Conservation (phyloP, 1,140 invertebrate species). For the Pollicipes pollicipes region DNA sequence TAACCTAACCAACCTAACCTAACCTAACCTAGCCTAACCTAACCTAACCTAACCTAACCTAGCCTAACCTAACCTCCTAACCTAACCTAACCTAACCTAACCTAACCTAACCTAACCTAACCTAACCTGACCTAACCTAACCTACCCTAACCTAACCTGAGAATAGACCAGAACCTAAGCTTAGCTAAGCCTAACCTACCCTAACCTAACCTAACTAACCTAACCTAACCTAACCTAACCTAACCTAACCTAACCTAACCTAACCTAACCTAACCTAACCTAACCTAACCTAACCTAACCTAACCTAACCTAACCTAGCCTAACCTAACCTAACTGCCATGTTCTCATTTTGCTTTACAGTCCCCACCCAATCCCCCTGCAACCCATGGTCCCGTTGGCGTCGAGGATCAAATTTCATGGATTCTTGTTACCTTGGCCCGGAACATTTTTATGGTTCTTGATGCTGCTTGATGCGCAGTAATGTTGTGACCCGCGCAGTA, state of each 20-base stretch:
- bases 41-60: slow-evolving; percentile 21
- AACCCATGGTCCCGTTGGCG: no score
- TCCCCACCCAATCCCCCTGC: no score
- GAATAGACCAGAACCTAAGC: slow-evolving; percentile 20
- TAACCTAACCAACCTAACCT: no score
- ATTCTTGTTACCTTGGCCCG: no score
- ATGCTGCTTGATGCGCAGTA: no score
- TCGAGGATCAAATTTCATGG: no score
- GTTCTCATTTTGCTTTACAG: no score
- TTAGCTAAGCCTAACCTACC: slow-evolving; percentile 23
- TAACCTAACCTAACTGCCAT: no score
- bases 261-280: slow-evolving; percentile 20
- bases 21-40: no score
- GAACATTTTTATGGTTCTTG: no score
- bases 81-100: slow-evolving; percentile 22
- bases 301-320: slow-evolving; percentile 14
- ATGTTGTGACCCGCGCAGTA: no score
- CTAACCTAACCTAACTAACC: slow-evolving; percentile 23
- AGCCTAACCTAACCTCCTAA: no score
- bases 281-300: slow-evolving; percentile 14
- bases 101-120: slow-evolving; percentile 22
- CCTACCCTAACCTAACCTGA: slow-evolving; percentile 22
- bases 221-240: slow-evolving; percentile 23
- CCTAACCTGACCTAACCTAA: slow-evolving; percentile 23
- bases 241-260: slow-evolving; percentile 23